phyloP scores from a whole-genome alignment of 2,797 vertebrate species.

The Gymnodraco acuticeps region DNA sequence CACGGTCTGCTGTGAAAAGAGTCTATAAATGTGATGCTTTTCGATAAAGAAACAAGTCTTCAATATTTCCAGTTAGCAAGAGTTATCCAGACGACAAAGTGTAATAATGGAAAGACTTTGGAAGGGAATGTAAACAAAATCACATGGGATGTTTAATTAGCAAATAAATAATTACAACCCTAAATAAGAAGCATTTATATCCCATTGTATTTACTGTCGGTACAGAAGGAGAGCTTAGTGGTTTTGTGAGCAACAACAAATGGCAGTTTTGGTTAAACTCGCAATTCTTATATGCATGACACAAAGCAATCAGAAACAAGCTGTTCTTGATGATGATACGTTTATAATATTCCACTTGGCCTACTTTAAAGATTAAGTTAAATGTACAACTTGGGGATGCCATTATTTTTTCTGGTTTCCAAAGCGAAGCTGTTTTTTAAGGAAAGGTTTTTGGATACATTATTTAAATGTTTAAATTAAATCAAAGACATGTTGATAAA shows the following conservation, averaged over 20 bases:
- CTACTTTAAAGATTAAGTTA: background rate
- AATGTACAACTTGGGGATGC: background rate
- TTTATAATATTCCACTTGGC: background rate
- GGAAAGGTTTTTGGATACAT: conserved; percentile 5
- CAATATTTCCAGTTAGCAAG: no score
- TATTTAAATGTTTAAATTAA: background rate
- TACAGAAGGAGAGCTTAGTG: background rate
- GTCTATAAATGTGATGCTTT: no score
- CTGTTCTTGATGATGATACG: background rate
- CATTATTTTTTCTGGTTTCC: background rate
- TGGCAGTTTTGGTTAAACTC: background rate
- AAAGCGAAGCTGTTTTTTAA: background rate
- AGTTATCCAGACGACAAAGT: no score
- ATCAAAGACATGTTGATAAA: conserved; percentile 6
- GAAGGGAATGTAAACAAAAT: no score
- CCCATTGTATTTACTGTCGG: background rate
- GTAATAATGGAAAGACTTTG: background rate
- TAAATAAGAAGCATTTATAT: background rate
- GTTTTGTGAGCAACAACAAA: background rate
- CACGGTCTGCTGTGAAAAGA: no score
- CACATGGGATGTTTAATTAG: no score
- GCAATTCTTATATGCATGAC: background rate
- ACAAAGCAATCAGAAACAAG: background rate
- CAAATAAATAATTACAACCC: no score
- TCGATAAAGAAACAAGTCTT: no score